These are phyloP conservation scores for Myotis pilosus DNA, from an alignment of 2,797 vertebrate genomes.

Conservation along the genomic window DNA sequence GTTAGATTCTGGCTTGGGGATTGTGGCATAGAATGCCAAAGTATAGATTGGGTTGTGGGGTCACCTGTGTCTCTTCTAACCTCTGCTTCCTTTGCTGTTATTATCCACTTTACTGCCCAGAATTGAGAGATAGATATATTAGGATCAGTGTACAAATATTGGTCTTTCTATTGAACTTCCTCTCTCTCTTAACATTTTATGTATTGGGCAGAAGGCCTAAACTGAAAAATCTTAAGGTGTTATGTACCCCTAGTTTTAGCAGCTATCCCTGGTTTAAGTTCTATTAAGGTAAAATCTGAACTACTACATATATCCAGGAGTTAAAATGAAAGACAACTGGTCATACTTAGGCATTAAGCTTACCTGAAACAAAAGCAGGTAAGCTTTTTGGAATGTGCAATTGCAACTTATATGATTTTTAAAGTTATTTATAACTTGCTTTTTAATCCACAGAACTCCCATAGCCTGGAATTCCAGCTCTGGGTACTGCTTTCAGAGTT, in stretches of 20 bases:
- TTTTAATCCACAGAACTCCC: conserved; percentile 58
- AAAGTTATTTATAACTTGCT: conserved; percentile 56
- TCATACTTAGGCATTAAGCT: background rate
- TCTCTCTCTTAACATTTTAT: background rate
- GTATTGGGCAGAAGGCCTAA: background rate
- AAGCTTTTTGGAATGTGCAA: background rate
- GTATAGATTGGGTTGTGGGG: background rate
- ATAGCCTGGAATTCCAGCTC: conserved; percentile 50
- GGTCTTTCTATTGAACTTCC: conserved; percentile 12
- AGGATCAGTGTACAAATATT: conserved; percentile 6
- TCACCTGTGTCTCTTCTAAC: background rate
- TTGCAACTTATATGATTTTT: conserved; percentile 53
- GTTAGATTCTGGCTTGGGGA: background rate
- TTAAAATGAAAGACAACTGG: conserved; percentile 37
- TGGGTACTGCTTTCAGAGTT: conserved; percentile 45
- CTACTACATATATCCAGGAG: background rate
- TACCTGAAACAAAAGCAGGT: background rate
- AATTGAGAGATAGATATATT: background rate
- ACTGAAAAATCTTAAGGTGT: background rate
- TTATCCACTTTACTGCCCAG: background rate
- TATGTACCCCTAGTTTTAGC: conserved; percentile 19
- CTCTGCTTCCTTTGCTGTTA: conserved; percentile 30
- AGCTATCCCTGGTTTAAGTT: conserved; percentile 38
- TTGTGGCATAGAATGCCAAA: conserved; percentile 18
- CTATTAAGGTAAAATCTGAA: conserved; percentile 23